Evolutionary conservation across 92 coral and sea anemone species (phyloP).

Genomic region (Meandrina meandrites): DNA sequence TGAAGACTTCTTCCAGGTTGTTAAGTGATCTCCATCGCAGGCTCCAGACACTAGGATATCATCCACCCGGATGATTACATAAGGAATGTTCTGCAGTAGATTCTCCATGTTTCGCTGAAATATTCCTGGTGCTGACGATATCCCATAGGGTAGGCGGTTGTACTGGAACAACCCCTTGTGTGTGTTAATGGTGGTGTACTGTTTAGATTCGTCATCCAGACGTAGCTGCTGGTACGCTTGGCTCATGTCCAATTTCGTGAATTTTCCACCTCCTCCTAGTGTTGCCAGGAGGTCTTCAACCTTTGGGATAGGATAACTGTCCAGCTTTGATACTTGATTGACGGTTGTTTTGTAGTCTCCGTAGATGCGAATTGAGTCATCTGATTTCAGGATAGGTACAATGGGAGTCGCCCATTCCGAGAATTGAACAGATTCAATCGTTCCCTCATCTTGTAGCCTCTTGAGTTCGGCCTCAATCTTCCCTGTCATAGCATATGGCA

Average conservation of each 20-base stretch:
- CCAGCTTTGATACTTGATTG: neutral
- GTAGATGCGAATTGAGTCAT: too few relatives aligned
- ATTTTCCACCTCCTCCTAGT: constrained; percentile 31
- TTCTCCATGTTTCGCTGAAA: neutral
- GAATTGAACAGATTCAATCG: too few relatives aligned
- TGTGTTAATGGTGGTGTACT: constrained; percentile 35
- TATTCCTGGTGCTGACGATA: constrained; percentile 10
- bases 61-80: neutral
- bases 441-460: too few relatives aligned
- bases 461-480: too few relatives aligned
- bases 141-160: neutral
- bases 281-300: constrained; percentile 18
- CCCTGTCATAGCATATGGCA: too few relatives aligned
- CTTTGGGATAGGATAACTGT: neutral
- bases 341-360: too few relatives aligned
- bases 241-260: constrained; percentile 42
- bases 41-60: neutral
- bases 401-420: too few relatives aligned
- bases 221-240: constrained; percentile 62
- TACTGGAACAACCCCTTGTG: constrained; percentile 15
- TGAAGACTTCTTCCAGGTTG: neutral
- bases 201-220: constrained; percentile 7
- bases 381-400: too few relatives aligned
- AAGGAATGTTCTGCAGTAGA: constrained; percentile 1
- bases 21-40: neutral